Evolutionary conservation across 1,140 invertebrate genomes (phyloP).

Genomic region (Steinernema khuongi): DNA sequence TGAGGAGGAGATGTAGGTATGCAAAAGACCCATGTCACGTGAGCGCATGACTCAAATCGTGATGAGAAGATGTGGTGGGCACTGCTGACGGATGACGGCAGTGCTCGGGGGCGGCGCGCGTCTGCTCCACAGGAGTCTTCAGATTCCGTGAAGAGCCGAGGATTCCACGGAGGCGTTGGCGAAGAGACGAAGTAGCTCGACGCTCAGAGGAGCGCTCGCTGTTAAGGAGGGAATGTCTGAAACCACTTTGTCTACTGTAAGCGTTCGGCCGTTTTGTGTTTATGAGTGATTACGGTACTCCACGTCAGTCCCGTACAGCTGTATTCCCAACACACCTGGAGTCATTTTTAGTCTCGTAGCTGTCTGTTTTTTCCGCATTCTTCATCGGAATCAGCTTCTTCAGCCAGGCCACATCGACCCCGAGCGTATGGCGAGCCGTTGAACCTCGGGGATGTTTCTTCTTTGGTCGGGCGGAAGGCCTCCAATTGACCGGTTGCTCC

Average conservation of each 20-base stretch:
- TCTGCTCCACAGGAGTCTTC: background rate
- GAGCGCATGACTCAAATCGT: background rate
- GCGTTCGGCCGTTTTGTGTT: background rate
- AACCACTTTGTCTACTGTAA: conserved; percentile 17
- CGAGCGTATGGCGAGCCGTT: conserved; percentile 47
- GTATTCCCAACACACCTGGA: background rate
- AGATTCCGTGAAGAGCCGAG: conserved; percentile 20
- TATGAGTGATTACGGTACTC: background rate
- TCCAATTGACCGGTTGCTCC: conserved; percentile 32
- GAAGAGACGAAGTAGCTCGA: conserved; percentile 10
- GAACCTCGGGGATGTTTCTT: conserved; percentile 47
- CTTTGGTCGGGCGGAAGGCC: background rate
- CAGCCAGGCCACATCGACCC: conserved; percentile 53
- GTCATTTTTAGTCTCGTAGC: conserved; percentile 22
- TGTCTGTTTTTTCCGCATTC: conserved; percentile 9
- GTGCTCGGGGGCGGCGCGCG: background rate
- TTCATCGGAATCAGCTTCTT: conserved; percentile 45
- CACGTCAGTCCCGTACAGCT: background rate
- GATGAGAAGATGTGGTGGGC: background rate
- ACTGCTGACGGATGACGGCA: background rate
- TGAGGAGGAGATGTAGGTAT: too few relatives aligned
- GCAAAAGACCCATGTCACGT: background rate
- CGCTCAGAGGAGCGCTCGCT: conserved; percentile 3
- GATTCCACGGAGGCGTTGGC: conserved; percentile 25
- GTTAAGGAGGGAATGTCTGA: conserved; percentile 11